A percentile compares a stretch with the other conserved stretches of the same genome.
phyloP scores from a whole-genome alignment of 1,140 invertebrate species.

The Drosophila orosa region DNA sequence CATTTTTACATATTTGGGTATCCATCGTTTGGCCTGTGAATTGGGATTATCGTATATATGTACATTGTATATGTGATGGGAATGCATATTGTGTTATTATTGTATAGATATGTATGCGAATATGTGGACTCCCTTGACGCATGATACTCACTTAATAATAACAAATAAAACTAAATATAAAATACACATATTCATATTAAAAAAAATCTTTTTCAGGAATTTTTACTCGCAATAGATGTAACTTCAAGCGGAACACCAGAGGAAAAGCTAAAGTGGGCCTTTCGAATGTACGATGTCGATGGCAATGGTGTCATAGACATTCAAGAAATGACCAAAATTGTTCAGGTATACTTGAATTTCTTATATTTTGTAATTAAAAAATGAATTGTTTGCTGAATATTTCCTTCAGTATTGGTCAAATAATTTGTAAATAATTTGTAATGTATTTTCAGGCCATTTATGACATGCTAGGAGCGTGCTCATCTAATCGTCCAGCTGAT shows the following conservation, averaged over 20 bases:
- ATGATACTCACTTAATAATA: constrained; percentile 20
- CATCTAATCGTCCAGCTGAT: constrained; percentile 95
- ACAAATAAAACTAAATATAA: constrained; percentile 5
- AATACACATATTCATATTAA: background rate
- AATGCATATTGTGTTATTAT: constrained; percentile 43
- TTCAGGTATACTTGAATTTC: constrained; percentile 88
- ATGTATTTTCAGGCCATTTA: constrained; percentile 95
- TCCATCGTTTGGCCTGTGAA: background rate
- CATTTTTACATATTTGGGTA: too few relatives aligned
- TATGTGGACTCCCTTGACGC: constrained; percentile 22
- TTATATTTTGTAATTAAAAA: background rate
- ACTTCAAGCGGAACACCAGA: constrained; percentile 98
- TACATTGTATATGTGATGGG: constrained; percentile 39
- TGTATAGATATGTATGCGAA: constrained; percentile 23
- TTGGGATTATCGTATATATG: constrained; percentile 20
- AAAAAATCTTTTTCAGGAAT: constrained; percentile 89
- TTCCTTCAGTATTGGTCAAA: background rate
- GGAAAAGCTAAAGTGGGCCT: constrained; percentile 99
- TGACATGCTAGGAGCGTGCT: constrained; percentile 98
- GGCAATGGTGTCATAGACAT: constrained; percentile 99
- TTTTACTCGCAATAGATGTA: constrained; percentile 98
- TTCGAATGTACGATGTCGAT: constrained; percentile 99
- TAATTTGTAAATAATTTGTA: constrained; percentile 2
- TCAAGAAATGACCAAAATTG: constrained; percentile 97
- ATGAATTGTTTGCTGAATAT: too few relatives aligned